Evolutionary conservation across 2,113 vertebrate genomes (phyloP).

Genomic region (Microtus montanus): DNA sequence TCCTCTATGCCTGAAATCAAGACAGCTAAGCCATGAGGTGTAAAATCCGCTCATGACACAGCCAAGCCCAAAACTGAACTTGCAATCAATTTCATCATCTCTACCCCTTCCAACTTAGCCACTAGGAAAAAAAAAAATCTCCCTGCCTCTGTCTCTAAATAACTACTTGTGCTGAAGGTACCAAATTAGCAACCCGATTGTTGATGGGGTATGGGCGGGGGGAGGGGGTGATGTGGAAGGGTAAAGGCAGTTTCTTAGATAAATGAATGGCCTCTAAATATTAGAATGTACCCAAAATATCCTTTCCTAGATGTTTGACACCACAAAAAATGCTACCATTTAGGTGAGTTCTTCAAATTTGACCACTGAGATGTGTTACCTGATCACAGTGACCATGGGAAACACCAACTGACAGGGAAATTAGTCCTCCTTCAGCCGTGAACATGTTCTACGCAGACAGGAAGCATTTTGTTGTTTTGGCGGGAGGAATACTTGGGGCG

Average conservation of each 20-base stretch:
- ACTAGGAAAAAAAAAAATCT: background rate
- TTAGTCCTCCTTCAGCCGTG: background rate
- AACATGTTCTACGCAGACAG: background rate
- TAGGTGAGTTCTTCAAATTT: background rate
- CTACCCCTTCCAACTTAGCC: background rate
- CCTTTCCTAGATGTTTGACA: background rate
- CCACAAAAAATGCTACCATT: background rate
- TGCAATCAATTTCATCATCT: background rate
- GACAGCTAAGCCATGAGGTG: conserved; percentile 22
- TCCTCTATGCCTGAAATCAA: conserved; percentile 36
- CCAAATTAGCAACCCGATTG: background rate
- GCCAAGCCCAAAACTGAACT: conserved; percentile 32
- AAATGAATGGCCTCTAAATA: background rate
- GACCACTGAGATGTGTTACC: background rate
- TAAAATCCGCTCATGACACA: background rate
- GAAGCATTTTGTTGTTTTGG: background rate
- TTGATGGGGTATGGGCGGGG: background rate
- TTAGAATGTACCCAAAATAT: background rate
- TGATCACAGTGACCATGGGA: background rate
- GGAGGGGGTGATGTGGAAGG: too few relatives aligned
- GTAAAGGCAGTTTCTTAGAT: background rate
- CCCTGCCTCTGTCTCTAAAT: background rate
- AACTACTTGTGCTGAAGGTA: background rate
- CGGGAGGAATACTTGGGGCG: background rate
- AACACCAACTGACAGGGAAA: background rate